phyloP scores from a whole-genome alignment of 2,888 invertebrate species.

The Rhimphoctona megacephalus region DNA sequence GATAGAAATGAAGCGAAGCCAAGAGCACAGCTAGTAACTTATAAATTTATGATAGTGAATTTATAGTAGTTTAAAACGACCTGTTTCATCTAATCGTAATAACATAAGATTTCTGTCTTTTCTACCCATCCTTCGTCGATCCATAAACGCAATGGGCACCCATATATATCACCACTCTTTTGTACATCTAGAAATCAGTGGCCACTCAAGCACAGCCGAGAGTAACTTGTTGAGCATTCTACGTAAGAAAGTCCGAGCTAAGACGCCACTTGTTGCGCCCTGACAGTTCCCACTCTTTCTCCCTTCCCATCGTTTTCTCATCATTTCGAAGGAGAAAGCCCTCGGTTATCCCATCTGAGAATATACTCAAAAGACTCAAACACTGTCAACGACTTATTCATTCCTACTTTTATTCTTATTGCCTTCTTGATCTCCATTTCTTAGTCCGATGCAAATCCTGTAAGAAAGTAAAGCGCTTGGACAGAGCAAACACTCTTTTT shows the following conservation, averaged over 20 bases:
- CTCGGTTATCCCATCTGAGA: conserved; percentile 75
- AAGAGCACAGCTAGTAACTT: not conserved
- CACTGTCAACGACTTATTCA: conserved; percentile 60
- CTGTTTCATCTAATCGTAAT: not conserved
- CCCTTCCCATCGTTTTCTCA: conserved; percentile 61
- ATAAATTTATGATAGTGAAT: conserved; percentile 64
- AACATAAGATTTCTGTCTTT: conserved; percentile 61
- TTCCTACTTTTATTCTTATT: conserved; percentile 31
- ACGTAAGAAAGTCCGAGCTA: conserved; percentile 82
- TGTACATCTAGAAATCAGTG: conserved; percentile 7
- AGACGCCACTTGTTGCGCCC: conserved; percentile 84
- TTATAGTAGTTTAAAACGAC: not conserved
- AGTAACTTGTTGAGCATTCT: conserved; percentile 82
- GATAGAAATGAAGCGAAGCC: not conserved
- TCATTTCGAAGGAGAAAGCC: conserved; percentile 66
- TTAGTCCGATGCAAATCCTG: conserved; percentile 36
- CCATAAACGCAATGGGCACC: not conserved
- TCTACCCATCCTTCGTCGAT: conserved; percentile 10
- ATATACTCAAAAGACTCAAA: conserved; percentile 73
- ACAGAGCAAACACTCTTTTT: not conserved
- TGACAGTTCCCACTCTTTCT: conserved; percentile 61
- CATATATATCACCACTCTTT: not conserved
- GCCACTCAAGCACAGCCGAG: conserved; percentile 37
- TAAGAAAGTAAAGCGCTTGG: not conserved
- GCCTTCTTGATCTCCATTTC: conserved; percentile 28